phyloP scores from a whole-genome alignment of 2,888 invertebrate species.

The Synergus gifuensis region DNA sequence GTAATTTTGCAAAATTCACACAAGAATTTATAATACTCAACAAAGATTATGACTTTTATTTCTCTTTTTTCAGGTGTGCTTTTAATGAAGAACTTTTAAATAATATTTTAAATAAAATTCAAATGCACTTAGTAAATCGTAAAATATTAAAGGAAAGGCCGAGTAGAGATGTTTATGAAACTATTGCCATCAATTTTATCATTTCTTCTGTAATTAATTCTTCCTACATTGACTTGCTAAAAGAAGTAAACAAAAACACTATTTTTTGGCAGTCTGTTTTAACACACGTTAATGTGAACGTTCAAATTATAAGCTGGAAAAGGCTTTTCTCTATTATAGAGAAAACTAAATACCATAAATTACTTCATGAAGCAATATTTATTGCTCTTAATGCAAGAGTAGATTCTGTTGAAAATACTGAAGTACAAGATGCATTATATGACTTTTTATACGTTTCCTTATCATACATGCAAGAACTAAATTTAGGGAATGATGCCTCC shows the following conservation, averaged over 20 bases:
- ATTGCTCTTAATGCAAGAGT: conserved; percentile 42
- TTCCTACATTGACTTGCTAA: conserved; percentile 28
- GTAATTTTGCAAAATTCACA: not conserved
- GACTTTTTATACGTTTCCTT: conserved; percentile 62
- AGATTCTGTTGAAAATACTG: conserved; percentile 58
- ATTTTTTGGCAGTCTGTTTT: conserved; percentile 50
- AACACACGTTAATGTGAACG: conserved; percentile 58
- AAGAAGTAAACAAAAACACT: conserved; percentile 21
- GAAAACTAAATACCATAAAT: conserved; percentile 31
- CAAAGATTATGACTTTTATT: conserved; percentile 1
- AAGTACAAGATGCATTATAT: conserved; percentile 65
- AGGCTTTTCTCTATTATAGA: conserved; percentile 47
- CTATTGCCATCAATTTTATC: conserved; percentile 59
- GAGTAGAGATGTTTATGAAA: conserved; percentile 69
- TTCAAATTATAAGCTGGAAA: conserved; percentile 64
- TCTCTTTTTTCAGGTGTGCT: conserved; percentile 7
- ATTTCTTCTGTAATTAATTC: conserved; percentile 48
- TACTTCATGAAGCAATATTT: conserved; percentile 45
- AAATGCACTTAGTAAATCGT: conserved; percentile 59
- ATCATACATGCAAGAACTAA: not conserved
- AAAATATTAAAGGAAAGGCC: conserved; percentile 63
- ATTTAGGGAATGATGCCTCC: conserved; percentile 8
- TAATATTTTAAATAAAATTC: conserved; percentile 10
- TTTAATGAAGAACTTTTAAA: not conserved
- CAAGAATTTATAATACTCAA: conserved; percentile 39